Evolutionary conservation across 2,113 vertebrate species (phyloP).

Genomic region (Dicaeum eximium): DNA sequence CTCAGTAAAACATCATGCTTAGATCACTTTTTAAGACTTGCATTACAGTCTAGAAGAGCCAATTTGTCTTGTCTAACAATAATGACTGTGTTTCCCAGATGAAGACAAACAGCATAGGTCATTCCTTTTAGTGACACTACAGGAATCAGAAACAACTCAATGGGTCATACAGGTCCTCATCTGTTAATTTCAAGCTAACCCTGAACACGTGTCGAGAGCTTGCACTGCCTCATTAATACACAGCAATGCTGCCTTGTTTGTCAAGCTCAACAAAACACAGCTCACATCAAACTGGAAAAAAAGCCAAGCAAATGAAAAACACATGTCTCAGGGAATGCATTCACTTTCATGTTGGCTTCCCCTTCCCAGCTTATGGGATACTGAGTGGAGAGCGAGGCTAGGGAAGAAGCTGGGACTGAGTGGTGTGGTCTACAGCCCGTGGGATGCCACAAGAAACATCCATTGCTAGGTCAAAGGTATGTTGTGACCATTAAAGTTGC

Average conservation of each 20-base stretch:
- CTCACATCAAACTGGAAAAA: neutral
- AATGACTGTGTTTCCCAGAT: neutral
- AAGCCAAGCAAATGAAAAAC: neutral
- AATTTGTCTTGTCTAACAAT: neutral
- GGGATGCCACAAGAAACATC: neutral
- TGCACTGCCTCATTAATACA: neutral
- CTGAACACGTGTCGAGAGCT: accelerated
- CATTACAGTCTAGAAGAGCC: neutral
- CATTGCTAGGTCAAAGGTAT: neutral
- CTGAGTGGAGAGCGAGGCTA: neutral
- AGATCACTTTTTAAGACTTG: neutral
- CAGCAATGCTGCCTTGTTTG: neutral
- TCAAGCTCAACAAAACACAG: neutral
- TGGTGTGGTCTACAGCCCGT: neutral
- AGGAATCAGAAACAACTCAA: neutral
- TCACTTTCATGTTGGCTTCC: neutral
- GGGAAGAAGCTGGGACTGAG: neutral
- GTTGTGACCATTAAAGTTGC: neutral
- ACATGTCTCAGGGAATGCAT: neutral
- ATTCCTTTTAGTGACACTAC: neutral
- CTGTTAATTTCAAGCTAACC: neutral
- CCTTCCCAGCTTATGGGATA: neutral
- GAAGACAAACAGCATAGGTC: neutral
- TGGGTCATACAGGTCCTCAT: neutral
- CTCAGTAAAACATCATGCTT: neutral